Evolutionary conservation across 2,797 vertebrate genomes (phyloP).

Genomic region (Premnoplex brunnescens): DNA sequence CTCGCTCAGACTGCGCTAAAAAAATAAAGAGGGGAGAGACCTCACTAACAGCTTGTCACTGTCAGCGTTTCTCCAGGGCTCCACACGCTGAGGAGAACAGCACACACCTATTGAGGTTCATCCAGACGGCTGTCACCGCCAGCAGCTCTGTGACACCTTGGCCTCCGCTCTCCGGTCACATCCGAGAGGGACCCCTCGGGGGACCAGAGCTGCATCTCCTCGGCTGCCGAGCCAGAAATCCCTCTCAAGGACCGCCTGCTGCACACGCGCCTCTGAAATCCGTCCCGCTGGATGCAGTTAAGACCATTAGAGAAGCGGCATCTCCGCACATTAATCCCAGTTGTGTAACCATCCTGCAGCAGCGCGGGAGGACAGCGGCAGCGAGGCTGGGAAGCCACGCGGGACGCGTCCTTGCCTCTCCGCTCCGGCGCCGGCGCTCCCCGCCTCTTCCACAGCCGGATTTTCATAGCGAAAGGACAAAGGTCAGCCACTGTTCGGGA

Average conservation of each 20-base stretch:
- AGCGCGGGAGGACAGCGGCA: background rate
- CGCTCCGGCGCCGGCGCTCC: background rate
- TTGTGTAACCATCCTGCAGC: background rate
- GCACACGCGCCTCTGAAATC: background rate
- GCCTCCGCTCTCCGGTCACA: background rate
- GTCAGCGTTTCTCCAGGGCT: background rate
- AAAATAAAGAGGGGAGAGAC: background rate
- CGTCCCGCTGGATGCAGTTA: background rate
- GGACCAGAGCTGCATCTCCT: background rate
- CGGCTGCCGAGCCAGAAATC: background rate
- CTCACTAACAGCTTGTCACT: background rate
- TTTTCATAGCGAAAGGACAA: background rate
- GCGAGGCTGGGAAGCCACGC: rapidly evolving
- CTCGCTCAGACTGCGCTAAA: background rate
- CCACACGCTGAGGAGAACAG: background rate
- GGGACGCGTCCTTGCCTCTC: background rate
- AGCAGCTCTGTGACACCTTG: background rate
- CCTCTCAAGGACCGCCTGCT: background rate
- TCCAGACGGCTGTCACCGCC: background rate
- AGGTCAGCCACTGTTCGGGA: background rate
- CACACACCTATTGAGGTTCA: background rate
- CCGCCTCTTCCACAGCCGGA: background rate
- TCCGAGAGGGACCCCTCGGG: background rate
- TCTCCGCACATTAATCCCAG: background rate
- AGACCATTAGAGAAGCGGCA: background rate